Evolutionary conservation across 2,888 invertebrate species (phyloP).

Genomic region (Drosophila macrothrix): DNA sequence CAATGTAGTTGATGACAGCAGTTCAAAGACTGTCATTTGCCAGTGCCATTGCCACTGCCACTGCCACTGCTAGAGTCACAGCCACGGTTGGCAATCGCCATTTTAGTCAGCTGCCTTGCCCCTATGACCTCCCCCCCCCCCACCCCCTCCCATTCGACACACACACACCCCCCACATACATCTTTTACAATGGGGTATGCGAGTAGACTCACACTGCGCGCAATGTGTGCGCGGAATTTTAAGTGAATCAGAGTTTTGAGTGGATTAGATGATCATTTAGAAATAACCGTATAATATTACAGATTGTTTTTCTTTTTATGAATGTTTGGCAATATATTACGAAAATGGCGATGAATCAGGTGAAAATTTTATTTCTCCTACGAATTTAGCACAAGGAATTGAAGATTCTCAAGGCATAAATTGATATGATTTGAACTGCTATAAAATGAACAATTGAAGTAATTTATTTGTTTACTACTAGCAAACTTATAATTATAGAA

Average conservation of each 20-base stretch:
- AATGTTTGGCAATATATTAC: not conserved
- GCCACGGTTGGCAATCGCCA: constrained; percentile 21
- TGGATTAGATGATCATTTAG: constrained; percentile 41
- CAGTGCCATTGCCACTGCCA: constrained; percentile 34
- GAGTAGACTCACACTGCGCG: constrained; percentile 32
- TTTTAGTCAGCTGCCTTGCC: constrained; percentile 19
- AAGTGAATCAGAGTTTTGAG: constrained; percentile 30
- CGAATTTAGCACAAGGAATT: not conserved
- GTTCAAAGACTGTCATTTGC: constrained; percentile 78
- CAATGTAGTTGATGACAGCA: constrained; percentile 78
- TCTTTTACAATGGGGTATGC: constrained; percentile 3
- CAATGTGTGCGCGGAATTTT: constrained; percentile 46
- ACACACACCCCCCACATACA: too few species aligned
- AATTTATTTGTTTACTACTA: not conserved
- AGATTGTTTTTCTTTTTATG: not conserved
- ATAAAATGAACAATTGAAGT: not conserved
- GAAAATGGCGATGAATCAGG: not conserved
- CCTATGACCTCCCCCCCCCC: not conserved
- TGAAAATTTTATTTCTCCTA: not conserved
- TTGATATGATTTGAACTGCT: not conserved
- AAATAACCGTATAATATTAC: constrained; percentile 6
- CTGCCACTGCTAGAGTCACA: not conserved
- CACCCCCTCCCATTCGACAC: too few species aligned
- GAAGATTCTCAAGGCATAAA: not conserved
- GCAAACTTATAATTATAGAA: not conserved